phyloP scores from a whole-genome alignment of 2,113 vertebrate genomes.

The Chamaea fasciata region DNA sequence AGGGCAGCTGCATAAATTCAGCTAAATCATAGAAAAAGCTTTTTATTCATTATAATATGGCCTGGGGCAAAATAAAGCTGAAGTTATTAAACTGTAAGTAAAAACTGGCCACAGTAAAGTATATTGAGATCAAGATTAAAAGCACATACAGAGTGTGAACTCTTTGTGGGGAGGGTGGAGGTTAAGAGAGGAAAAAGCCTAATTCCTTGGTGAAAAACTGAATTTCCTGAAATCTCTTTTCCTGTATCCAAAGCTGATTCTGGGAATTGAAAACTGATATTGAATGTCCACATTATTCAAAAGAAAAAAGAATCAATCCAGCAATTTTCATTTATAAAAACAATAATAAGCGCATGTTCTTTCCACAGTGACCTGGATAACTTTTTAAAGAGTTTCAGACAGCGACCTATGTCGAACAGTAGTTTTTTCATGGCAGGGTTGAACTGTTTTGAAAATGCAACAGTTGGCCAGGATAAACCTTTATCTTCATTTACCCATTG shows the following conservation, averaged over 20 bases:
- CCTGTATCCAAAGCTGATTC: neutral
- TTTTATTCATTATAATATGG: constrained; percentile 57
- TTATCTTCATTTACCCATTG: constrained; percentile 72
- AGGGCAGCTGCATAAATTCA: constrained; percentile 66
- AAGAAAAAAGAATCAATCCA: neutral
- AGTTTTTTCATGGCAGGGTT: constrained; percentile 35
- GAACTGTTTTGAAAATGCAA: constrained; percentile 55
- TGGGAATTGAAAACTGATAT: neutral
- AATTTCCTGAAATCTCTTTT: neutral
- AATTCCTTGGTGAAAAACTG: neutral
- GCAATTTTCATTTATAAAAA: neutral
- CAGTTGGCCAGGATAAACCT: constrained; percentile 55
- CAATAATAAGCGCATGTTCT: neutral
- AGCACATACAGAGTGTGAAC: constrained; percentile 39
- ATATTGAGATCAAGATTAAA: constrained; percentile 48
- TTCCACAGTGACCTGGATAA: neutral
- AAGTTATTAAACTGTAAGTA: constrained; percentile 60
- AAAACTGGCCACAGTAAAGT: constrained; percentile 55
- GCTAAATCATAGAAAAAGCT: constrained; percentile 46
- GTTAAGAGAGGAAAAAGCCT: neutral
- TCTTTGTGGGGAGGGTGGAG: neutral
- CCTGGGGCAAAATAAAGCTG: constrained; percentile 42
- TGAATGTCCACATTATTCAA: neutral
- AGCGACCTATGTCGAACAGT: neutral
- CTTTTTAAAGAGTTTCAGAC: constrained; percentile 3